Evolutionary conservation across 2,888 invertebrate genomes (phyloP).

Genomic region (Leptinotarsa peninsularis): DNA sequence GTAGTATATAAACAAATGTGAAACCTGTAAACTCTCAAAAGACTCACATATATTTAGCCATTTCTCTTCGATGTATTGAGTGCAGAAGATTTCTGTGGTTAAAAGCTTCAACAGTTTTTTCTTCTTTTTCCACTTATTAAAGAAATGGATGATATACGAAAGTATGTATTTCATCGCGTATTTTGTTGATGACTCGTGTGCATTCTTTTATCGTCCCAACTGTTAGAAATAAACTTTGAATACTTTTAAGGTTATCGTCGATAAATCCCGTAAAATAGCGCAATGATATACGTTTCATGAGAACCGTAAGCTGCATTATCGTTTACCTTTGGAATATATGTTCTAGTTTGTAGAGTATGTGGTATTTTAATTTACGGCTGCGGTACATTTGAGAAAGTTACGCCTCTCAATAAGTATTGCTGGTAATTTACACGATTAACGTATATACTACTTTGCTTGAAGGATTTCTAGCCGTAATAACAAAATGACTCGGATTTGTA

Average conservation of each 20-base stretch:
- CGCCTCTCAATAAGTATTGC: slow-evolving; percentile 11
- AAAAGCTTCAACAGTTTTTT: no score
- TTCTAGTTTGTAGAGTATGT: slow-evolving; percentile 18
- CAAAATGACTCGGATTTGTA: neutral
- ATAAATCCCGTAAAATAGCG: neutral
- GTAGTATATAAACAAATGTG: no score
- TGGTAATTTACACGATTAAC: slow-evolving; percentile 17
- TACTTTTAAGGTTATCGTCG: neutral
- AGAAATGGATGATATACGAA: no score
- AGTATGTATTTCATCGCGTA: no score
- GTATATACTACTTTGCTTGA: slow-evolving; percentile 13
- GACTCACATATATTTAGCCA: no score
- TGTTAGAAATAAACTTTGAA: no score
- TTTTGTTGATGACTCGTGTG: no score
- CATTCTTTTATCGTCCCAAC: no score
- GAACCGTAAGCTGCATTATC: slow-evolving; percentile 13
- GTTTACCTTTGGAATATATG: slow-evolving; percentile 17
- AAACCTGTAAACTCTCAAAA: no score
- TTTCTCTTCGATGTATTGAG: no score
- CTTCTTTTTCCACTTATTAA: no score
- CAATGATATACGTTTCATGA: slow-evolving; percentile 11
- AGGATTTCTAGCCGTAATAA: slow-evolving; percentile 3
- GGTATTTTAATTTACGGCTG: slow-evolving; percentile 12
- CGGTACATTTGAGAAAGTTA: slow-evolving; percentile 20
- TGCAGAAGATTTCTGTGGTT: no score